Conservation (phyloP, 2,113 vertebrate species). For the Malurus elegans region DNA sequence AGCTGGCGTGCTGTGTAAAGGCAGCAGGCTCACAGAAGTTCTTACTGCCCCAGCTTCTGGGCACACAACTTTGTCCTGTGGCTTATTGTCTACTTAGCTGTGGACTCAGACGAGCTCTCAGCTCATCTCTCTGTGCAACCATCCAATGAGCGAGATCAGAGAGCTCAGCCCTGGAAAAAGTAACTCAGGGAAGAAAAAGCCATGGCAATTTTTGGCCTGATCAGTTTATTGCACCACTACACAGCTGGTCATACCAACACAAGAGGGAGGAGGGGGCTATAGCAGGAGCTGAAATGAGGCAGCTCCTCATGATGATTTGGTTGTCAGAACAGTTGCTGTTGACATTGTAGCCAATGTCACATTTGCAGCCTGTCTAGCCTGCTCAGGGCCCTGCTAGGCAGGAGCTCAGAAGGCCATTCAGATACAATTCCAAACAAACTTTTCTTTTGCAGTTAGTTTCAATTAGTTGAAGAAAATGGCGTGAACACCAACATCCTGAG, state of each 20-base stretch:
- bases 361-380: neutral
- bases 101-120: neutral
- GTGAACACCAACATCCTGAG: neutral
- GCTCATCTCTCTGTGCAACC: neutral
- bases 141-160: neutral
- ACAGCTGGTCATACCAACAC: neutral
- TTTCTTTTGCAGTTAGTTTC: neutral
- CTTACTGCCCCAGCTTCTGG: neutral
- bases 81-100: neutral
- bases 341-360: neutral
- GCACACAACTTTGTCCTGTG: neutral
- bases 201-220: neutral
- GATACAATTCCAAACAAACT: neutral
- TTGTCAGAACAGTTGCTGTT: neutral
- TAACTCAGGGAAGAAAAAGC: neutral
- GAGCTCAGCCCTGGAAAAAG: neutral
- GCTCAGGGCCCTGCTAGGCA: neutral
- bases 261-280: neutral
- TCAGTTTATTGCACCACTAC: neutral
- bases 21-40: neutral
- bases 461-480: neutral
- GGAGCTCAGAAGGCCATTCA: neutral
- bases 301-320: neutral
- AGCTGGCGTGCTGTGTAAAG: neutral
- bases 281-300: neutral